Conservation (phyloP, 2,113 vertebrate genomes). For the Eubucco bourcierii region DNA sequence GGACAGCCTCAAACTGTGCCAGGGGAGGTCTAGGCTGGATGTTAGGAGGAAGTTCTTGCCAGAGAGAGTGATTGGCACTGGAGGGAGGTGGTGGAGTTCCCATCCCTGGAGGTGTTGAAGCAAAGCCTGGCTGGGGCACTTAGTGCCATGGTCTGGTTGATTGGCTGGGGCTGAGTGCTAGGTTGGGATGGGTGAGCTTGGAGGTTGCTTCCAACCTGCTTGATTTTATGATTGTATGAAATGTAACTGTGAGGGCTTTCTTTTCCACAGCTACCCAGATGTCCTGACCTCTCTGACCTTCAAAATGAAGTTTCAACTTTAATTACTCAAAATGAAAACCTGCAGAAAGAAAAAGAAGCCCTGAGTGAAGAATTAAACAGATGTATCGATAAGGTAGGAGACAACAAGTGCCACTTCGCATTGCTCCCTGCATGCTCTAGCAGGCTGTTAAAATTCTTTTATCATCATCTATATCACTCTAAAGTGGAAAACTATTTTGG, state of each 20-base stretch:
- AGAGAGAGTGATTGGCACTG: no score
- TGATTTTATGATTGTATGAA: no score
- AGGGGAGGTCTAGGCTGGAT: no score
- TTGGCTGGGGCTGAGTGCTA: no score
- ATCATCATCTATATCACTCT: neutral
- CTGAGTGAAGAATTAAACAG: constrained; percentile 78
- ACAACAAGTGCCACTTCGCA: neutral
- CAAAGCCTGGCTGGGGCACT: no score
- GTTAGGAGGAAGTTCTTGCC: no score
- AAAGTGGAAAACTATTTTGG: neutral
- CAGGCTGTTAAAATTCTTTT: neutral
- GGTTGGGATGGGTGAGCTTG: no score
- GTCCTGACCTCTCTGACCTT: constrained; percentile 69
- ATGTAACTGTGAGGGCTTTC: neutral
- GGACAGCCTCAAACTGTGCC: no score
- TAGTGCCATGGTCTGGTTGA: no score
- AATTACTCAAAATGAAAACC: constrained; percentile 72
- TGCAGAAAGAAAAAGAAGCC: constrained; percentile 80
- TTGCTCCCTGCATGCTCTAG: fast-evolving
- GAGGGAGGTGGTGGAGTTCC: no score
- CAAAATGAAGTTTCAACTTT: constrained; percentile 74
- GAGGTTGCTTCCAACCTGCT: no score
- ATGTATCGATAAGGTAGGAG: constrained; percentile 79
- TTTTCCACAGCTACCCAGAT: constrained; percentile 69
- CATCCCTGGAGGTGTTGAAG: no score